Base-by-base conservation (phyloP, 2,113 vertebrate species). In the Tonatia bakeri region DNA sequence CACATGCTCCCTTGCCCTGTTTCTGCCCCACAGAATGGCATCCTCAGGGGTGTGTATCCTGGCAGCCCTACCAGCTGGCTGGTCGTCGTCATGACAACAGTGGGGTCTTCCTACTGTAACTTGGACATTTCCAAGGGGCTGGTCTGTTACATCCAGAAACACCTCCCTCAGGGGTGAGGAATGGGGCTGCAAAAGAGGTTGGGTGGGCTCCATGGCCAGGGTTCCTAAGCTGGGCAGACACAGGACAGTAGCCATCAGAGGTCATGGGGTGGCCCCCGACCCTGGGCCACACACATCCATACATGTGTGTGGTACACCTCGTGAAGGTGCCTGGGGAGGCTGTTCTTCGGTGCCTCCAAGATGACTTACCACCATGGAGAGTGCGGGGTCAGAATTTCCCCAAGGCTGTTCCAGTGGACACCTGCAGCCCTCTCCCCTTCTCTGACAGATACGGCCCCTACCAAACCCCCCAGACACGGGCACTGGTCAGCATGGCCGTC, bases 61-160 rank as follows among this genome's bases (percentile, higher is more conserved):
- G 99, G 99, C 33, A 99, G 99, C 94, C 99, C 99, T 0, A 99
- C 99, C 97, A 99, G 99, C 97, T 99, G 99, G 99, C 98, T 99
- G 96, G 98, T 99, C 1, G 98, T 99, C 40, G 98, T 99, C 50
- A 97, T 99, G 69, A 98, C 98, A 17, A 99, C 99, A 5, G 98
- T 99, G 96, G 99, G 99, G 31, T 99, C 99, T 77, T 98, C 99
- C 97, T 99, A 99, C 82, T 98, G 98, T 97, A 98, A 97, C 3
- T 50, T 99, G 3, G 99, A 99, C 73, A 98, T 98, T 0, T 99
- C 99, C 28, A 96, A 99, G 90, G 99, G 99, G 28, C 97, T 99
- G 92, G 99, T 99, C 50, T 96, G 97, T 40, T 91, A 89, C 80
- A 99, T 99, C 97, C 98, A 98, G 93, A 98, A 96, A 75, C 98